phyloP scores from a whole-genome alignment of 2,113 vertebrate genomes.

The Pseudorasbora parva region DNA sequence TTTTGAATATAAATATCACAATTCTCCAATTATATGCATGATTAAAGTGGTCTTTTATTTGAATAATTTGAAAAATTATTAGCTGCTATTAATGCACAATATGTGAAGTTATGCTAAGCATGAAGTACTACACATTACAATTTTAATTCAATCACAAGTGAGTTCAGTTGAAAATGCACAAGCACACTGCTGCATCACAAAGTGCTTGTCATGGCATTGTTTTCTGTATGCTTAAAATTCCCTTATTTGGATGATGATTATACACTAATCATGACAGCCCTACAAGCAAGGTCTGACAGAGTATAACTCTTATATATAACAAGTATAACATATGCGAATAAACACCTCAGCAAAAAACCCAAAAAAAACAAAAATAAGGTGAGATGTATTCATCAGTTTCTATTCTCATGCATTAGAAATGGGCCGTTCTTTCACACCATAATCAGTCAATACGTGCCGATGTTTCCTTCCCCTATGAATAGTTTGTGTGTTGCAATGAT shows the following conservation, averaged over 20 bases:
- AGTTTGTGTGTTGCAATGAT: slow-evolving; percentile 33
- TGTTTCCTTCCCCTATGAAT: background rate
- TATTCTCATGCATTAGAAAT: slow-evolving; percentile 19
- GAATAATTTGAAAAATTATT: no score
- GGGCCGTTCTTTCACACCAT: background rate
- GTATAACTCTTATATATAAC: background rate
- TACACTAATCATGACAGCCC: background rate
- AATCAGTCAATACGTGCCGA: slow-evolving; percentile 20
- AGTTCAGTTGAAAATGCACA: background rate
- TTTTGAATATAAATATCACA: no score
- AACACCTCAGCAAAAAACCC: background rate
- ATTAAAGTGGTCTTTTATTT: background rate
- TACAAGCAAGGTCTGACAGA: background rate
- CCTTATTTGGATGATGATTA: slow-evolving; percentile 1
- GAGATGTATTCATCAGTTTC: background rate
- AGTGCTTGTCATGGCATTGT: background rate
- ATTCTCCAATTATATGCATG: background rate
- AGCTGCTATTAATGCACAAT: background rate
- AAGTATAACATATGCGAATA: background rate
- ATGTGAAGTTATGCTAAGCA: background rate
- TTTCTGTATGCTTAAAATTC: background rate
- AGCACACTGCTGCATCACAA: background rate
- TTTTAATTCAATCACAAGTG: background rate
- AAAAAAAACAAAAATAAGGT: background rate
- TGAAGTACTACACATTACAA: background rate